These are phyloP conservation scores for Ophion obscuratus DNA, from an alignment of 2,888 invertebrate species.

Conservation along the genomic window DNA sequence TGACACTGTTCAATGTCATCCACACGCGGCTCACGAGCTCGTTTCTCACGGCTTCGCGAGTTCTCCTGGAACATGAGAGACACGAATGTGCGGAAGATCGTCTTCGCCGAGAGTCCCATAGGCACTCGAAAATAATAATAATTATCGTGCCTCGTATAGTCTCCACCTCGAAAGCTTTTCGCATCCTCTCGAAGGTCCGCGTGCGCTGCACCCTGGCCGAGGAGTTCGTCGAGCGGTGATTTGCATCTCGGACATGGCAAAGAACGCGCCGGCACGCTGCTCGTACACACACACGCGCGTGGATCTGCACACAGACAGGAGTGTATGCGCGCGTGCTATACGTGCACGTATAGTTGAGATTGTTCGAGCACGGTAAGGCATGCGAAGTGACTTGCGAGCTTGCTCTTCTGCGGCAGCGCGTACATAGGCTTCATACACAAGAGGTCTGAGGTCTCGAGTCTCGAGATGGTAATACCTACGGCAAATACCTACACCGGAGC, in stretches of 20 bases:
- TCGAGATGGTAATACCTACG: constrained; percentile 58
- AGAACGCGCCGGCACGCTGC: constrained; percentile 56
- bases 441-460: constrained; percentile 61
- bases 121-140: constrained; percentile 55
- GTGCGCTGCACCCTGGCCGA: constrained; percentile 42
- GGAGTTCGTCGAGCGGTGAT: constrained; percentile 66
- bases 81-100: constrained; percentile 12
- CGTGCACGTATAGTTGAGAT: constrained; percentile 20
- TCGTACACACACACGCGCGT: not conserved
- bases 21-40: not conserved
- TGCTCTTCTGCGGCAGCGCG: constrained; percentile 53
- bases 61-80: not conserved
- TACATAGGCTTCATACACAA: constrained; percentile 37
- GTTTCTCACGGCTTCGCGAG: constrained; percentile 1
- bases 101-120: constrained; percentile 21
- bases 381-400: constrained; percentile 64
- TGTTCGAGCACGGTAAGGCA: constrained; percentile 51
- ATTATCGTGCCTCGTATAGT: constrained; percentile 48
- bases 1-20: not conserved
- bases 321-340: not conserved
- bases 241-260: constrained; percentile 66
- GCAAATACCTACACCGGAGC: constrained; percentile 64
- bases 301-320: not conserved
- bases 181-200: constrained; percentile 37
- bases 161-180: constrained; percentile 51